Conservation (phyloP, 2,797 vertebrate genomes). For the Gymnoscopelus microlampas region DNA sequence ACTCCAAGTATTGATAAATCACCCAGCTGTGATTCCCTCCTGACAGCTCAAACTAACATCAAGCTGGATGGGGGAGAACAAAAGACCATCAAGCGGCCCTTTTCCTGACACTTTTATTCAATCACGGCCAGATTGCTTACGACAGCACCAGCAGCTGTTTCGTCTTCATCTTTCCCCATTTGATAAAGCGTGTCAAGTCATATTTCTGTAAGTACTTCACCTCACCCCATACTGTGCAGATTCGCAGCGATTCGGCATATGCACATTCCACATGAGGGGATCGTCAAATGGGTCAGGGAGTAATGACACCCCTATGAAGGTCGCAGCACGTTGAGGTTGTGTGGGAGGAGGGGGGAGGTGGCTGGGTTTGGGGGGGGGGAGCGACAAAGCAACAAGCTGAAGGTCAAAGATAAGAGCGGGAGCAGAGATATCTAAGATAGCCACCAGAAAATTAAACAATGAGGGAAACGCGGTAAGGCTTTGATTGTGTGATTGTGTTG, state of each 20-base stretch:
- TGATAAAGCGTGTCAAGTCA: slow-evolving; percentile 99
- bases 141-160: slow-evolving; percentile 99
- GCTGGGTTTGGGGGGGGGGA: slow-evolving; percentile 72
- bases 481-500: slow-evolving; percentile 87
- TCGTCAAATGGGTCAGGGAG: slow-evolving; percentile 97
- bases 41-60: slow-evolving; percentile 99
- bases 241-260: slow-evolving; percentile 92
- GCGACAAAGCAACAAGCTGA: slow-evolving; percentile 91
- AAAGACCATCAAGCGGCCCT: slow-evolving; percentile 99
- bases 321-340: slow-evolving; percentile 89
- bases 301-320: slow-evolving; percentile 96
- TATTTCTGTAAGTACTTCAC: slow-evolving; percentile 99
- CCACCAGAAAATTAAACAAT: slow-evolving; percentile 90
- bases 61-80: slow-evolving; percentile 99
- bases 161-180: slow-evolving; percentile 99
- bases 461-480: slow-evolving; percentile 81
- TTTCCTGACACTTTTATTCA: slow-evolving; percentile 99
- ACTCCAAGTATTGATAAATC: slow-evolving; percentile 99
- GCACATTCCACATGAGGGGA: slow-evolving; percentile 93
- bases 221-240: slow-evolving; percentile 90
- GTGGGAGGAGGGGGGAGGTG: slow-evolving; percentile 38
- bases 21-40: slow-evolving; percentile 99
- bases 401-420: slow-evolving; percentile 96
- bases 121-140: slow-evolving; percentile 99
- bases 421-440: slow-evolving; percentile 88